Conservation (phyloP, 2,113 vertebrate species). For the Casuarius casuarius region DNA sequence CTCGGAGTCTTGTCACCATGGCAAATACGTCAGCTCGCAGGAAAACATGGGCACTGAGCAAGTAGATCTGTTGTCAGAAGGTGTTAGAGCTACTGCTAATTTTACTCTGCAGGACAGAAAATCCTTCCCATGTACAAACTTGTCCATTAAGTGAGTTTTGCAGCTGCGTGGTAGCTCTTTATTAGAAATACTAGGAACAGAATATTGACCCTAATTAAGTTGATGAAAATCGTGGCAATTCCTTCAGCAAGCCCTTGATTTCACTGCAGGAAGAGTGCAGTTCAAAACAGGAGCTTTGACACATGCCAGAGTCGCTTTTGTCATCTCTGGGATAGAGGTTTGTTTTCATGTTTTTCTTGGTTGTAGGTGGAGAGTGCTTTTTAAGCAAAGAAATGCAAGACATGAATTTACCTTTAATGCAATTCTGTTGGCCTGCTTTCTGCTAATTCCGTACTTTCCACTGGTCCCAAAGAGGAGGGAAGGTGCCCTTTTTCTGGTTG, state of each 20-base stretch:
- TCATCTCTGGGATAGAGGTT: slow-evolving; percentile 12
- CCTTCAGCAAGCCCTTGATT: slow-evolving; percentile 21
- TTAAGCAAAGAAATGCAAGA: not conserved
- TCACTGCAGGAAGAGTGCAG: not conserved
- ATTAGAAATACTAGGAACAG: slow-evolving; percentile 33
- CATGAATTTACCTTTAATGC: slow-evolving; percentile 7
- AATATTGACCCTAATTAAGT: not conserved
- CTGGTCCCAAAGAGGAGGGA: not conserved
- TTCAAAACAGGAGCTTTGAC: not conserved
- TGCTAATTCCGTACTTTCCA: not conserved
- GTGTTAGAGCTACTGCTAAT: slow-evolving; percentile 23
- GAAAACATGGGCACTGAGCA: slow-evolving; percentile 7
- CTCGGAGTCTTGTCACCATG: not conserved
- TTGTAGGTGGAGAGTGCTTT: slow-evolving; percentile 3
- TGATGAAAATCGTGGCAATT: not conserved
- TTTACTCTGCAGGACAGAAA: not conserved
- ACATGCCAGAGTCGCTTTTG: slow-evolving; percentile 7
- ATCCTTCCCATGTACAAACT: not conserved
- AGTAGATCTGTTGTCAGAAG: slow-evolving; percentile 41
- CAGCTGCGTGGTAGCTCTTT: slow-evolving; percentile 59
- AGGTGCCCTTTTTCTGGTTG: not conserved
- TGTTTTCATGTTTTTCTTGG: slow-evolving; percentile 5
- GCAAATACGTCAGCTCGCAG: not conserved
- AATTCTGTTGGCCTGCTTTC: not conserved
- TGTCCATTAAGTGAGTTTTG: slow-evolving; percentile 47